Evolutionary conservation across 2,113 vertebrate species (phyloP).

Genomic region (Hyperoodon ampullatus): DNA sequence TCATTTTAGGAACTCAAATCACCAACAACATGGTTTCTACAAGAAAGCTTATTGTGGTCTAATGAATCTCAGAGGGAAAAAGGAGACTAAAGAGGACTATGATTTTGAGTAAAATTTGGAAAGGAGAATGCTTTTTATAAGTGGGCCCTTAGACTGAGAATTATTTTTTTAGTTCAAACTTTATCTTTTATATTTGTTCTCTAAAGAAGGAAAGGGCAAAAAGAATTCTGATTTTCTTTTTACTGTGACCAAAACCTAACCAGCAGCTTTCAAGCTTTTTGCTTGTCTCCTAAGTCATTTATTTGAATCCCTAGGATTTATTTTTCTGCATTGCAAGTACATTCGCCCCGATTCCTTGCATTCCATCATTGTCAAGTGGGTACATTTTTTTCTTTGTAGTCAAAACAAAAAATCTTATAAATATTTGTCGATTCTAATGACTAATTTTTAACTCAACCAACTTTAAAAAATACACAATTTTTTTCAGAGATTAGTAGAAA

Average conservation of each 20-base stretch:
- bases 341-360: not conserved
- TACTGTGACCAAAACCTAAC: not conserved
- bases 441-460: conserved; percentile 43
- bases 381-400: conserved; percentile 58
- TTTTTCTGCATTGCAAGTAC: conserved; percentile 54
- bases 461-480: conserved; percentile 33
- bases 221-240: conserved; percentile 30
- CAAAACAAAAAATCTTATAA: conserved; percentile 30
- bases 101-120: not conserved
- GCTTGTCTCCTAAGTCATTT: conserved; percentile 33
- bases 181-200: conserved; percentile 17
- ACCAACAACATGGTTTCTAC: not conserved
- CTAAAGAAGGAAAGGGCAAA: conserved; percentile 29
- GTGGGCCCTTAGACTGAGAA: not conserved
- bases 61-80: not conserved
- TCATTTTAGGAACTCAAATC: not conserved
- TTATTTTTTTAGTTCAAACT: not conserved
- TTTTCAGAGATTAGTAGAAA: conserved; percentile 54
- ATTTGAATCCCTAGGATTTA: conserved; percentile 63
- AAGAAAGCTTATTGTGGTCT: not conserved
- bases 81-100: not conserved
- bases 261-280: conserved; percentile 43
- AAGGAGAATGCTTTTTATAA: not conserved
- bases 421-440: conserved; percentile 58
- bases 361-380: conserved; percentile 19